A percentile compares a stretch with the other conserved stretches of the same genome.
These are phyloP conservation scores for Pungitius pungitius DNA, from an alignment of 2,113 vertebrate species.

Conservation along the genomic window DNA sequence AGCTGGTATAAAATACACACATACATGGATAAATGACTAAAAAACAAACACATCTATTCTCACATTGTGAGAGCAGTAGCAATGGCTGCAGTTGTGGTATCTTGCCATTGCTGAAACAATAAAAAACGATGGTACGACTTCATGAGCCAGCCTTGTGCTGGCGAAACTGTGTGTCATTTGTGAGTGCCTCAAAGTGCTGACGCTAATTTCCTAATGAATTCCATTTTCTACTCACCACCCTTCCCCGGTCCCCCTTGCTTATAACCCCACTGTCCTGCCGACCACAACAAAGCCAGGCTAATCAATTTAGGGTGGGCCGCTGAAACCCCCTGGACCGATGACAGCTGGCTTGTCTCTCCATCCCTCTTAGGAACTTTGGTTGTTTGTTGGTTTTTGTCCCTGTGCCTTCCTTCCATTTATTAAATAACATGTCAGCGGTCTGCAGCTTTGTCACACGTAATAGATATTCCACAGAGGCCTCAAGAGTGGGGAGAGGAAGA, in stretches of 20 bases:
- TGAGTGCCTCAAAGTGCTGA: conserved; percentile 84
- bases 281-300: conserved; percentile 83
- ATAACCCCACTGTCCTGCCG: conserved; percentile 67
- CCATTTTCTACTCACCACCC: conserved; percentile 80
- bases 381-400: conserved; percentile 76
- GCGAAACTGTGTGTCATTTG: conserved; percentile 79
- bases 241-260: conserved; percentile 50
- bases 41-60: conserved; percentile 14
- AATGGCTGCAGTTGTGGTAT: conserved; percentile 14
- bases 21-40: not conserved
- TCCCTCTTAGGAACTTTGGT: conserved; percentile 74
- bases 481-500: conserved; percentile 67
- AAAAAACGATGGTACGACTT: conserved; percentile 47
- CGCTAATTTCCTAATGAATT: conserved; percentile 91
- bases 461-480: conserved; percentile 80
- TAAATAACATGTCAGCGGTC: conserved; percentile 85
- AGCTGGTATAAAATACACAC: conserved; percentile 73
- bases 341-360: conserved; percentile 81
- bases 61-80: conserved; percentile 15
- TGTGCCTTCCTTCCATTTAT: conserved; percentile 79
- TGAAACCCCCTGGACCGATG: conserved; percentile 79
- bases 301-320: conserved; percentile 82
- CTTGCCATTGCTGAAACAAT: conserved; percentile 27
- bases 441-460: conserved; percentile 80
- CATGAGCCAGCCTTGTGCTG: conserved; percentile 58